Evolutionary conservation across 2,888 invertebrate genomes (phyloP), one percentile per base, ranked within the genome.

Genomic region (Antitype chi): DNA sequence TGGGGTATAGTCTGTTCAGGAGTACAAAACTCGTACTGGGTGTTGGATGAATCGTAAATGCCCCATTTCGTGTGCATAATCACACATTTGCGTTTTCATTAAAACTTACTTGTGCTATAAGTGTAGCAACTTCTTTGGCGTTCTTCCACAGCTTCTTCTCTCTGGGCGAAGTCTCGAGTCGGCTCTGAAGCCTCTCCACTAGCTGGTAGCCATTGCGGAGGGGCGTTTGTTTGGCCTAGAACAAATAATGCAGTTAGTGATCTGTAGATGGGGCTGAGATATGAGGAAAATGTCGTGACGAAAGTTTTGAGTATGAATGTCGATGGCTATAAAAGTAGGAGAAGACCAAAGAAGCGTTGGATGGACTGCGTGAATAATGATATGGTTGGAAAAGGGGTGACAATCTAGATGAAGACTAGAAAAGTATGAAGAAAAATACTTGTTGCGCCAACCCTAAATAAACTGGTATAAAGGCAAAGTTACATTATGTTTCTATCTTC

Each of bases 61-160:
- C n/a, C 55, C n/a, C n/a, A 55, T 55, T n/a, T 55, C n/a, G n/a
- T 11, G 55, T n/a, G n/a, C n/a, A n/a, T n/a, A n/a, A n/a, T n/a
- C n/a, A n/a, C n/a, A n/a, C n/a, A n/a, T n/a, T n/a, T n/a, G n/a
- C n/a, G n/a, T n/a, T n/a, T n/a, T n/a, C n/a, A 13, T n/a, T 55
- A 32, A 32, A 60, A 63, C 64, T 47, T 81, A 97, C 97, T 94
- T 96, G 96, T 17, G 96, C 94, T 73, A 97, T 93, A 6, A 97
- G 92, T 9, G 91, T 93, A 38, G 97, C 97, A 0, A 95, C 96
- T 60, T 96, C 96, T 82, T 94, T 95, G 64, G 94, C 94, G 83
- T 96, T 95, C 81, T 96, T 97, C 97, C 97, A 97, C 5, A 97
- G 85, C 80, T 94, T 94, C 88, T 96, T 96, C 82, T 96, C 96